Evolutionary conservation across 2,888 invertebrate species (phyloP), one percentile per base, ranked within the genome.

Genomic region (Allacma fusca): DNA sequence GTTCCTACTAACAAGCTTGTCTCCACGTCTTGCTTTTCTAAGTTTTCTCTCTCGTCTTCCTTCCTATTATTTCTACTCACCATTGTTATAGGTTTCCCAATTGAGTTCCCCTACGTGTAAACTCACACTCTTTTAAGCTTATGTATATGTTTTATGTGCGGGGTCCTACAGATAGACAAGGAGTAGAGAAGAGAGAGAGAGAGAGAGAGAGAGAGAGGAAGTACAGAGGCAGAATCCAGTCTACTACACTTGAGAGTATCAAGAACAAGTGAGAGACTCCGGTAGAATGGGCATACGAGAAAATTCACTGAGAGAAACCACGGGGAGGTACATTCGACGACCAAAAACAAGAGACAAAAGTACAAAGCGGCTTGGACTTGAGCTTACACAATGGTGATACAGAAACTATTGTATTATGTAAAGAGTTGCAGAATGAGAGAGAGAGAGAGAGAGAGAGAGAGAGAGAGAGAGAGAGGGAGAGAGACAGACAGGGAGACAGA

Each of bases 381-480:
- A 59, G 57, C 71, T 71, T 71, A 26, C 71, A 71, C 71, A 71
- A 71, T 71, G 71, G 71, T 71, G 71, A 29, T 50, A 71, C 57
- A 71, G 57, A 50, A 50, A 71, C 57, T 57, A 50, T 71, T 71
- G 57, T 59, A 71, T 71, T 50, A 71, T 71, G 71, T 69, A 59
- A 57, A 57, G 62, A 26, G 24, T 62, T 62, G 19, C 57, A 26
- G 23, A 26, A 28, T n/a, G 50, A 43, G 70, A 70, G 70, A 23
- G 26, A 23, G 50, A 13, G 4, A 67, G 67, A 21, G 29, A 29
- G 26, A n/a, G 2, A 62, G 23, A 23, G 24, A 12, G 59, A 19
- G 40, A 40, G 40, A 40, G n/a, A 23, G 19, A 23, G 21, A n/a
- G 50, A 65, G 28, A 28, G 28, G 2, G 62, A 23, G 9, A 50